These are phyloP conservation scores for Anaspis maculata DNA, from an alignment of 2,888 invertebrate genomes.

Conservation along the genomic window DNA sequence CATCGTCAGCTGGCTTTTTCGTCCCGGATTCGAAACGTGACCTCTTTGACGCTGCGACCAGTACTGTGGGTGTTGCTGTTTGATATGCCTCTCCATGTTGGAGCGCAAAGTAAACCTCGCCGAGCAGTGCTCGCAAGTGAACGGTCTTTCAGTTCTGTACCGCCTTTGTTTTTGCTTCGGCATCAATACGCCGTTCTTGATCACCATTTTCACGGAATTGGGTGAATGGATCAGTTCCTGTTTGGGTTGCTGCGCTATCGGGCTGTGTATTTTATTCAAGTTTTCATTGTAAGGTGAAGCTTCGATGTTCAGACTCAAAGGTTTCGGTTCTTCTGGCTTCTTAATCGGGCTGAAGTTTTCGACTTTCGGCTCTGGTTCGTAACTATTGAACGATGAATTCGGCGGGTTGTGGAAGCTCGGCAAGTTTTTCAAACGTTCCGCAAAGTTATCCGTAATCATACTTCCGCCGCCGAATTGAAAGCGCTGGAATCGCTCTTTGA, in stretches of 20 bases:
- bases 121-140: conserved; percentile 84
- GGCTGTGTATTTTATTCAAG: conserved; percentile 35
- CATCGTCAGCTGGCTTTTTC: conserved; percentile 38
- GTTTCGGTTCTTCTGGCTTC: conserved; percentile 46
- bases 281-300: conserved; percentile 21
- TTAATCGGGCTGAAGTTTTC: conserved; percentile 16
- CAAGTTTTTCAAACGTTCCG: conserved; percentile 26
- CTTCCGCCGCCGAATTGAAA: conserved; percentile 65
- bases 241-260: conserved; percentile 42
- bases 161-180: conserved; percentile 87
- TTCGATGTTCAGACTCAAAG: conserved; percentile 40
- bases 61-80: conserved; percentile 86
- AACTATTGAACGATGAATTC: conserved; percentile 24
- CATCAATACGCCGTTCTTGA: conserved; percentile 83
- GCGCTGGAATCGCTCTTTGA: conserved; percentile 60
- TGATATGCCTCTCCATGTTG: conserved; percentile 91
- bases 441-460: conserved; percentile 45
- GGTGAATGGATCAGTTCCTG: conserved; percentile 47
- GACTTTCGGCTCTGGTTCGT: conserved; percentile 20
- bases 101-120: conserved; percentile 86
- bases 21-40: conserved; percentile 46
- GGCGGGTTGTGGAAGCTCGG: conserved; percentile 16
- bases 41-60: conserved; percentile 73
- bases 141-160: conserved; percentile 84
- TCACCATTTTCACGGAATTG: conserved; percentile 77